Conservation (phyloP, 1,140 invertebrate species). For the Amyelois transitella region DNA sequence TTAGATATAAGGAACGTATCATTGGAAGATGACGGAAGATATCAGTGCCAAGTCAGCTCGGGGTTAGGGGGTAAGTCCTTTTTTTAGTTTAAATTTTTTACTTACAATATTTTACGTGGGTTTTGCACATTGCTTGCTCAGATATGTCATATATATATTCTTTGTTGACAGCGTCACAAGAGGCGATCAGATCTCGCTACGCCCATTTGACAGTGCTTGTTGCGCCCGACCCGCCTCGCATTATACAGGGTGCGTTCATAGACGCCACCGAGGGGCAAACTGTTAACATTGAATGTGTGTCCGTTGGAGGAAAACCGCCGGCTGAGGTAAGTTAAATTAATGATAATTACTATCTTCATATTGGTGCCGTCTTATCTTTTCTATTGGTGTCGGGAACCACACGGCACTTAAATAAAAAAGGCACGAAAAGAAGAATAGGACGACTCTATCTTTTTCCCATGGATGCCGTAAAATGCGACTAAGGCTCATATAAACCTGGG, state of each 20-base stretch:
- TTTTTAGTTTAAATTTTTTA: not conserved
- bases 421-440: too few relatives aligned
- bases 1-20: constrained; percentile 90
- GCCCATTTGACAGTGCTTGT: constrained; percentile 89
- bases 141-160: constrained; percentile 3
- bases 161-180: constrained; percentile 15
- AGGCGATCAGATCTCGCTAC: constrained; percentile 84
- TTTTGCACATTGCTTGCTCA: too few relatives aligned
- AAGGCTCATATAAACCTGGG: too few relatives aligned
- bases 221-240: constrained; percentile 90
- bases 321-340: constrained; percentile 86
- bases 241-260: constrained; percentile 85
- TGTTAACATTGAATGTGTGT: constrained; percentile 92
- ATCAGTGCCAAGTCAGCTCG: constrained; percentile 89
- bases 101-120: too few relatives aligned
- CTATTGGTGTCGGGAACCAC: too few relatives aligned
- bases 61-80: constrained; percentile 46
- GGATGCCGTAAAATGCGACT: too few relatives aligned
- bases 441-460: too few relatives aligned
- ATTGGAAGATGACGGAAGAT: constrained; percentile 92
- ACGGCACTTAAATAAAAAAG: too few relatives aligned
- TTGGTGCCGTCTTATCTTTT: too few relatives aligned
- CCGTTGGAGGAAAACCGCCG: constrained; percentile 92
- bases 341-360: too few relatives aligned
- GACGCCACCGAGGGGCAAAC: constrained; percentile 91